Base-by-base conservation (phyloP, 2,888 invertebrate species). In the Chrysopilus asiliformis region DNA sequence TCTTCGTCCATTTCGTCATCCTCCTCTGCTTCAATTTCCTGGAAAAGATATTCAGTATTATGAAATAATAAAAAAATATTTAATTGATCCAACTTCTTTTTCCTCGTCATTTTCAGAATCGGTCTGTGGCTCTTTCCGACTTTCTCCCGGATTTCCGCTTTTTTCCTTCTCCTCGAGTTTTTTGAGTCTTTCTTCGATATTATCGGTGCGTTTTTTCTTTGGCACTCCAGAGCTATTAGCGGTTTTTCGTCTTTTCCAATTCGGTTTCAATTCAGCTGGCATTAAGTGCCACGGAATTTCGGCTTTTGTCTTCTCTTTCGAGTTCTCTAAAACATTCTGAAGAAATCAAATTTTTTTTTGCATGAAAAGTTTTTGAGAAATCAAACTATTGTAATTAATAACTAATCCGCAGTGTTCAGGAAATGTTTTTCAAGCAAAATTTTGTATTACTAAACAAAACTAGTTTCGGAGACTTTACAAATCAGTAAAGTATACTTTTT, bases 1-100 rank as follows among this genome's bases (percentile, higher is more conserved):
- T 86, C 87, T 52, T 85, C 85, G 54, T 87, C 87, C 71, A 85
- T 77, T 60, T 87, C 86, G 53, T 84, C 79, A 50, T 86, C 85
- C 7, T 51, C 57, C 48, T 55, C 27, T 49, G 49, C 17, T 48
- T 51, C 47, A 42, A 37, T 10, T 28, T 42, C 41, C 42, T 45
- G 28, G 9, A 36, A 28, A 25, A 17, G 28, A n/a, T 17, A 28
- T 8, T 22, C 10, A 10, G 7, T 22, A 8, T 8, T 22, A 22
- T 22, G 20, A 15, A 36, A 4, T 8, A 19, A 12, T 24, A 13
- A 9, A 37, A 19, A 8, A 26, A 32, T 26, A 27, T 27, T n/a
- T n/a, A 4, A 31, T 31, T 12, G 14, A 31, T 17, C 14, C 16
- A 12, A 28, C 55, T 17, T 51, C 49, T 15, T 52, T 49, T 4